Evolutionary conservation across 2,797 vertebrate genomes (phyloP).

Genomic region (Cossypha niveicapilla): DNA sequence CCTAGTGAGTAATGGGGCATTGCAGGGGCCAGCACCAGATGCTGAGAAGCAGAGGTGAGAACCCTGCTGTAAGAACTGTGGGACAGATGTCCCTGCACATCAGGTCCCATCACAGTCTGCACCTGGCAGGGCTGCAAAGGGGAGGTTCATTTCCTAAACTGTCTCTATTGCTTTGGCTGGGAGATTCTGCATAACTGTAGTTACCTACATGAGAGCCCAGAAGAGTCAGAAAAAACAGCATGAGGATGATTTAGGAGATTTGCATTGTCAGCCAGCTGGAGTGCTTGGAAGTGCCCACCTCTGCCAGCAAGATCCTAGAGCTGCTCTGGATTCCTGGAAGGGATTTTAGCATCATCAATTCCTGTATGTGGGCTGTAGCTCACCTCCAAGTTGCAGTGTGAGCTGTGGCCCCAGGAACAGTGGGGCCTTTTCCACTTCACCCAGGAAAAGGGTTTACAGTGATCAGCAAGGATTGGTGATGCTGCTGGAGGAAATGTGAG

Average conservation of each 20-base stretch:
- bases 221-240: background rate
- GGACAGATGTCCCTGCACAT: background rate
- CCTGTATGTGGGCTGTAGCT: background rate
- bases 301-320: background rate
- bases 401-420: background rate
- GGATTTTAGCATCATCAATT: background rate
- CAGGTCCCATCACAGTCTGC: background rate
- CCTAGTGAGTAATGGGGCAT: background rate
- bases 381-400: background rate
- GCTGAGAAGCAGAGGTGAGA: background rate
- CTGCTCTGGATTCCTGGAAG: background rate
- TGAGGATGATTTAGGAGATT: background rate
- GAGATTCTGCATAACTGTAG: background rate
- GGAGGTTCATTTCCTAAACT: background rate
- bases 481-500: background rate
- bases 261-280: background rate
- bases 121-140: background rate
- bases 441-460: background rate
- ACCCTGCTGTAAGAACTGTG: background rate
- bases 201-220: fast-evolving
- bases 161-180: background rate
- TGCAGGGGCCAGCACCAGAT: background rate
- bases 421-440: background rate
- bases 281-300: background rate
- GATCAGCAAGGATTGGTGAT: background rate